These are phyloP conservation scores for Jordanella pulchra DNA, from an alignment of 2,797 vertebrate genomes.

Conservation along the genomic window DNA sequence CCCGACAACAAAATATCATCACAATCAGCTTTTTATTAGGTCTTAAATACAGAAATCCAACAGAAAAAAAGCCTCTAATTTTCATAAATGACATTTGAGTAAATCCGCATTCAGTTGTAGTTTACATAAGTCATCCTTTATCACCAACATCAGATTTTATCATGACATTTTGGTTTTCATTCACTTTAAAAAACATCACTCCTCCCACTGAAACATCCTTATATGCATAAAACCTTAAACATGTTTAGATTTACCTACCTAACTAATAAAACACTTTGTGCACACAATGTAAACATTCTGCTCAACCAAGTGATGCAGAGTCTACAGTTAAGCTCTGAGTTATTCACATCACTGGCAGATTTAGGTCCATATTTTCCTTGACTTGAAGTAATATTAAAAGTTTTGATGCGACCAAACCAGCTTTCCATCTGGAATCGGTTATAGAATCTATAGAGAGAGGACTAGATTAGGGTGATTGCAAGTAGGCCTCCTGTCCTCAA, in stretches of 20 bases:
- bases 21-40: conserved; percentile 34
- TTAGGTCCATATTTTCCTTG: neutral
- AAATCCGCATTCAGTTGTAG: neutral
- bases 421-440: neutral
- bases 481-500: neutral
- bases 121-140: neutral
- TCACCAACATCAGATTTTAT: neutral
- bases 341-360: neutral
- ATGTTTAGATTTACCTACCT: too few species aligned
- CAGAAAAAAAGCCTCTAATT: conserved; percentile 11
- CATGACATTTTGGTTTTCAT: neutral
- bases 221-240: neutral
- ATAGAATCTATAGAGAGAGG: too few species aligned
- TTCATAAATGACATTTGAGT: too few species aligned
- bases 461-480: too few species aligned
- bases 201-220: neutral
- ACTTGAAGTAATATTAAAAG: neutral
- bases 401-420: neutral
- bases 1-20: neutral
- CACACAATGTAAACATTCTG: neutral
- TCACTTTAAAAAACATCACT: neutral
- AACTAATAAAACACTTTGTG: too few species aligned
- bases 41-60: conserved; percentile 17
- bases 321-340: neutral
- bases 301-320: neutral